Percentiles rank a stretch among this genome's conserved stretches.
These are phyloP conservation scores for Ephialtes manifestator DNA, from an alignment of 2,888 invertebrate species.

Conservation along the genomic window DNA sequence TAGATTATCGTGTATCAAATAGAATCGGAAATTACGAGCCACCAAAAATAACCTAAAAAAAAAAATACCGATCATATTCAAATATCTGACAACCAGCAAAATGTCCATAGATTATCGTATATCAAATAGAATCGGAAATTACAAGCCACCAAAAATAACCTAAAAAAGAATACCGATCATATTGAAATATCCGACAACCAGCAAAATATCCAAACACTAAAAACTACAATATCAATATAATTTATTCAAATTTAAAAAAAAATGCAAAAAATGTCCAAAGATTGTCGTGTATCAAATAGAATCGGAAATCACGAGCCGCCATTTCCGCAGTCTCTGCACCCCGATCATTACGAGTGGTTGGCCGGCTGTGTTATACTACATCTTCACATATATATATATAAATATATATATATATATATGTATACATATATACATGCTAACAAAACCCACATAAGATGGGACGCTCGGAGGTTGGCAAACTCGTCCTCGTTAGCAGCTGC, in stretches of 20 bases:
- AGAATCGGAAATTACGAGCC: too few relatives aligned
- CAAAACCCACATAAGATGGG: conserved; percentile 60
- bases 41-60: too few relatives aligned
- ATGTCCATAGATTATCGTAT: not conserved
- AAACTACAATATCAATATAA: too few relatives aligned
- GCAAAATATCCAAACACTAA: too few relatives aligned
- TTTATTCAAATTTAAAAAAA: too few relatives aligned
- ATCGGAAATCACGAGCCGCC: conserved; percentile 64
- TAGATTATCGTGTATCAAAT: too few relatives aligned
- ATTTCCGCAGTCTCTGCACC: conserved; percentile 60
- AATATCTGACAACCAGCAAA: too few relatives aligned
- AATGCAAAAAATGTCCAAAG: not conserved
- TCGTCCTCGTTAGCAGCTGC: conserved; percentile 84
- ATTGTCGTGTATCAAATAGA: not conserved
- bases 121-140: not conserved
- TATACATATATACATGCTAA: conserved; percentile 18
- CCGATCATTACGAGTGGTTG: conserved; percentile 60
- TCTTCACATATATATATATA: not conserved
- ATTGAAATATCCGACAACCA: too few relatives aligned
- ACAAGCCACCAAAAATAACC: too few relatives aligned
- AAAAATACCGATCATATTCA: too few relatives aligned
- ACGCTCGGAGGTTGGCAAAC: conserved; percentile 74
- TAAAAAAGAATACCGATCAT: too few relatives aligned
- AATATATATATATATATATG: conserved; percentile 15
- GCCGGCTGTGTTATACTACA: conserved; percentile 47